These are phyloP conservation scores for Sebastes steindachneri DNA, from an alignment of 2,797 vertebrate genomes.

Conservation along the genomic window DNA sequence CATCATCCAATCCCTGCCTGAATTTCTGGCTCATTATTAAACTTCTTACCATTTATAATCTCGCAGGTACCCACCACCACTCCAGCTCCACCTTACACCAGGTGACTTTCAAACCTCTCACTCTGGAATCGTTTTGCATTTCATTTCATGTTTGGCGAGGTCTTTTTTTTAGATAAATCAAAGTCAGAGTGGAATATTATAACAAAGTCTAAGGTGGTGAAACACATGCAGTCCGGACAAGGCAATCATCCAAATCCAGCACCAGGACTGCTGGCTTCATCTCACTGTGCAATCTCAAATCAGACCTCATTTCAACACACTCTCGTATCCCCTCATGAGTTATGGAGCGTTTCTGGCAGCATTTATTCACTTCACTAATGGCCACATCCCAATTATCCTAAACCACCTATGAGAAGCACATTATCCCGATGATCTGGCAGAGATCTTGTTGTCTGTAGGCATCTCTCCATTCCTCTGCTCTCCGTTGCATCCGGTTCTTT, in stretches of 20 bases:
- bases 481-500: slow-evolving; percentile 35
- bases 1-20: neutral
- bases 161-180: neutral
- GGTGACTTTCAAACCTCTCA: neutral
- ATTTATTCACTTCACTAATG: slow-evolving; percentile 58
- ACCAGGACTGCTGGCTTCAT: slow-evolving; percentile 19
- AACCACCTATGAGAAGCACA: slow-evolving; percentile 57
- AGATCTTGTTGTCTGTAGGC: slow-evolving; percentile 18
- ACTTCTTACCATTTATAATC: neutral
- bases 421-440: slow-evolving; percentile 59
- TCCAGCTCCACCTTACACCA: neutral
- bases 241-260: slow-evolving; percentile 5
- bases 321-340: slow-evolving; percentile 22
- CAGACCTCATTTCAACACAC: slow-evolving; percentile 53
- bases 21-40: neutral
- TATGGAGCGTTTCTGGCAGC: slow-evolving; percentile 54
- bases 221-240: neutral
- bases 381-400: slow-evolving; percentile 31
- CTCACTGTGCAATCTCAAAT: slow-evolving; percentile 16
- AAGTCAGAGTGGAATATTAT: neutral
- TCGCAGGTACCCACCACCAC: neutral
- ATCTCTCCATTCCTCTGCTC: slow-evolving; percentile 8
- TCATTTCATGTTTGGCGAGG: neutral
- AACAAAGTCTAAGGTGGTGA: neutral
- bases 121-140: neutral